Base-by-base conservation (phyloP, 1,140 invertebrate genomes). In the Sycophila sp. region DNA sequence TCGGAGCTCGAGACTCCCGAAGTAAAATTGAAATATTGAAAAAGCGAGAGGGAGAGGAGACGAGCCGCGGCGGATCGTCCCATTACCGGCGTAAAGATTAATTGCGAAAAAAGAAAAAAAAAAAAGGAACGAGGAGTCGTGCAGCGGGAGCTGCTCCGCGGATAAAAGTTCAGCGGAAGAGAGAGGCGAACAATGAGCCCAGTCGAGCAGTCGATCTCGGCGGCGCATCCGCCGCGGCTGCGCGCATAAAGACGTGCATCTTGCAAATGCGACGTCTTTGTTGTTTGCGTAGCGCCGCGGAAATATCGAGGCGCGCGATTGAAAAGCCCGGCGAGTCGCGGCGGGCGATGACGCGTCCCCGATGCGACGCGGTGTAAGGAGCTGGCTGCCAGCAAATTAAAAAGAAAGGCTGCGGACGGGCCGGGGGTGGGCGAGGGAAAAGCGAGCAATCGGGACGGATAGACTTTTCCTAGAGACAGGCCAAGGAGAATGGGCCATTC, bases 401-500 rank as follows among this genome's bases (percentile, higher is more conserved):
- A 71, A 73, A 65, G 65, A 74, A 76, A 75, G 71, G 45, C 55
- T 56, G 51, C 67, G 65, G 68, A 71, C 72, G 75, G 69, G 58
- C 65, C 71, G 68, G 73, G 67, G 62, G 28, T 59, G 55, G 36
- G 66, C 64, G 53, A 49, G 40, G 28, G 40, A 73, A 73, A 71
- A 68, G 62, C 55, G 76, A 74, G 79, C 78, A 82, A 83, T 82
- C 79, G 78, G 77, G 79, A 83, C 78, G 78, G 79, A 83, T 82
- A 82, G 77, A 83, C 75, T 82, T 80, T 58, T 83, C 76, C 81
- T 82, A 83, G 79, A 81, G 82, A 83, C 81, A 81, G 76, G 75
- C 81, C 78, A 85, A 85, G 82, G 82, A 84, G 82, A 83, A 84
- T 83, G 77, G 79, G 78, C 82, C 79, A 83, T 84, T 85, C 82